Base-by-base conservation (phyloP, 2,113 vertebrate genomes). In the Phrynocephalus versicolor region DNA sequence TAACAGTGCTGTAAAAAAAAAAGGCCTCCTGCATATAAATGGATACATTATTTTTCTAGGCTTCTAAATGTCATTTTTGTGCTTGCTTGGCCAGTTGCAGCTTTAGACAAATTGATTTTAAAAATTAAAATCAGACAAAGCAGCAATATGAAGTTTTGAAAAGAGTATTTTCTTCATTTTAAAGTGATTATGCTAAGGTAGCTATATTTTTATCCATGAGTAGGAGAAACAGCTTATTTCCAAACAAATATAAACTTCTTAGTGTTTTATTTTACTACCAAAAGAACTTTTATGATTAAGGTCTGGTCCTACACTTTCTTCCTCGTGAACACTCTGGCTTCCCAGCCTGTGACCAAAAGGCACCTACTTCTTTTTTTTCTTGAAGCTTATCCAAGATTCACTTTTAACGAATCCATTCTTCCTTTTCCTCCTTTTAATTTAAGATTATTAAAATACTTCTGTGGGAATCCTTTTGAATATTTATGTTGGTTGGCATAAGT, bases 201-300 rank as follows among this genome's bases (percentile, higher is more conserved):
- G 58, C 83, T 75, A 79, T 30, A 80, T 90, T 90, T 88, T 87
- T 88, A 73, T 74, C 45, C 89, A 92, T 90, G 90, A 85, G 86
- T 92, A 87, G 81, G 85, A 88, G 90, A 93, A 89, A 82, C 16
- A 33, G 25, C 89, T 90, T 90, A 87, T 90, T 89, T 88, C 82
- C 89, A 93, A 89, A 85, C 79, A 83, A 88, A 90, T 91, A 88
- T 81, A 89, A 75, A 27, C 82, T 85, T 93, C 93, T 90, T 89
- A 88, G 6, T 81, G 71, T 16, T 69, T 77, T 51, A 10, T 51
- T 3, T 62, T 62, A 21, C 21, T 51, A 45, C 73, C 87, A 88
- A 92, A 91, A 88, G 81, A 90, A 35, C 14, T 57, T 76, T 0
- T 0, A 86, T 85, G 79, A 85, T 86, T 74, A 41, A 73, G 18